Evolutionary conservation across 2,888 invertebrate species (phyloP), one percentile per base, ranked within the genome.

Genomic region (Cataglyphis albicans): DNA sequence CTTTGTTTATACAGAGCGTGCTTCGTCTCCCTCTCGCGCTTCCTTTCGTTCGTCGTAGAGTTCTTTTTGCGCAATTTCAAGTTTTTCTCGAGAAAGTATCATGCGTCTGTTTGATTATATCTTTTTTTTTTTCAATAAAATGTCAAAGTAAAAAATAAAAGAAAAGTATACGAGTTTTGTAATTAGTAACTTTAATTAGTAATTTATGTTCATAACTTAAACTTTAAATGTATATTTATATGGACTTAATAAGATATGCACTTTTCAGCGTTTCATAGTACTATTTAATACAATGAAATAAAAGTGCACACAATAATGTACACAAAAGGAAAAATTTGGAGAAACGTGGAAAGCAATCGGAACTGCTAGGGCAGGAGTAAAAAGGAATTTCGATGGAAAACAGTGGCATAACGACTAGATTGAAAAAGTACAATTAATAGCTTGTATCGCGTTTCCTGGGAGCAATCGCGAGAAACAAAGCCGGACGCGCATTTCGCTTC

Each of bases 21-120:
- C 64, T 29, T 18, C 10, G 5, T 48, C n/a, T 41, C 57, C 21
- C 35, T 35, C 32, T 41, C 57, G 21, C 15, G 70, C 44, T 59
- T 59, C 18, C 25, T 72, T 59, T 59, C 70, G 78, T 32, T 44
- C 38, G 25, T 10, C 21, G 32, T 15, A 41, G 41, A 76, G 32
- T 76, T 48, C 21, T 64, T 70, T 78, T 78, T 78, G 59, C 70
- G 59, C 78, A 72, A 78, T 80, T 80, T 72, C 6, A 15, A 57
- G 57, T 32, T 29, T 59, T 57, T 29, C 44, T 44, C 32, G 0
- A 10, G 32, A 3, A 18, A 12, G 35, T 44, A 44, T 35, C 59
- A 32, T 32, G 73, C 18, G 25, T 10, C 15, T 32, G 6, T 57
- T 67, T 38, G 67, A 29, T 12, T 32, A 41, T 15, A 68, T 38